Evolutionary conservation across 2,797 vertebrate genomes (phyloP), one percentile per base, ranked within the genome.

Genomic region (Jordanella pulchra): DNA sequence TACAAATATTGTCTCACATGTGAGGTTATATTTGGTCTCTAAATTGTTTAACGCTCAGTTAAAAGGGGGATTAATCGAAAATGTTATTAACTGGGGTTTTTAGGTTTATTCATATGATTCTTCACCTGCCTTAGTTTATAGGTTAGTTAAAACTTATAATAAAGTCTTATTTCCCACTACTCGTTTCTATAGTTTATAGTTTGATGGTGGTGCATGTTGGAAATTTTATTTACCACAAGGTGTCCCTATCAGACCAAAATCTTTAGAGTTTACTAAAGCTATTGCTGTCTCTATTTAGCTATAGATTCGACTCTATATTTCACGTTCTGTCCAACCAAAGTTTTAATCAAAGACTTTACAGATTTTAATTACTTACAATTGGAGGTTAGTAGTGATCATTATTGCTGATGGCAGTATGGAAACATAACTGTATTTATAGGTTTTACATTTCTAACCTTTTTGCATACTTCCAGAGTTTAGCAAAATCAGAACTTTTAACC

Each of bases 141-240:
- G 30, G 35, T 23, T 21, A 35, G 18, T 35, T 60, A 35, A 30
- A 35, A 60, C 23, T 35, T 1, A 50, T 50, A 50, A 50, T 39
- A 39, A 21, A 50, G 7, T 1, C 18, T 18, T 35, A 2, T 60
- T 35, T 60, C 56, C 56, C 30, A 35, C 17, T 5, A 60, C 21
- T 18, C 23, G 23, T 21, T n/a, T n/a, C 21, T 45, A 4, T 17
- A 14, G n/a, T 27, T 15, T 14, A 9, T 14, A 51, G 23, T 3
- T 7, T 13, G 23, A 7, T 42, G 50, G 14, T 32, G 64, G 13
- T 14, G 7, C 27, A 79, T 79, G 75, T 81, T 47, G 2, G n/a
- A 35, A 18, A 32, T 54, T 1, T 39, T 7, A 25, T 35, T 11
- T 25, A 27, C 87, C 90, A 88, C 88, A 73, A 3, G 71, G 55